phyloP scores from a whole-genome alignment of 1,140 invertebrate genomes.

The Dreissena polymorpha region DNA sequence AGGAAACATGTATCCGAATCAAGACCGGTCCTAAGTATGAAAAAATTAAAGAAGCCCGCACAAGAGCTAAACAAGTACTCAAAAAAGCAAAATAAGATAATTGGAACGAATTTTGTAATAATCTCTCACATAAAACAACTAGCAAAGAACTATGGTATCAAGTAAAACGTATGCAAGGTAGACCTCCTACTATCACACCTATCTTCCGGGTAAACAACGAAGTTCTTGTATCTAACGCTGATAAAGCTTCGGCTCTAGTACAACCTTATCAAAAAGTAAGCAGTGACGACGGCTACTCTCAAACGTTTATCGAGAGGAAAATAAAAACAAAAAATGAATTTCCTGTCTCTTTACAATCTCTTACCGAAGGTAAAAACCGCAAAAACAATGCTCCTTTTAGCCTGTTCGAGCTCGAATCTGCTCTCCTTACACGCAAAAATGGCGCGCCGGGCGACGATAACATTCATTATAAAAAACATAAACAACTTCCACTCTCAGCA shows the following conservation, averaged over 20 bases:
- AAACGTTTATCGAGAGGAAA: not conserved
- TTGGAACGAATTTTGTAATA: not conserved
- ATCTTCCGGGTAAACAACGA: not conserved
- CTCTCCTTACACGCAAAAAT: not conserved
- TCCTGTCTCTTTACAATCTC: not conserved
- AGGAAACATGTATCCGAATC: not conserved
- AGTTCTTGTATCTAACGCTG: not conserved
- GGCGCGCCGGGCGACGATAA: no score
- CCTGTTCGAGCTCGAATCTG: not conserved
- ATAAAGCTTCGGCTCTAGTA: conserved; percentile 4
- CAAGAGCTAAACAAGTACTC: not conserved
- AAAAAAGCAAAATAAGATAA: not conserved
- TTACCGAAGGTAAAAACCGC: not conserved
- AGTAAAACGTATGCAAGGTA: not conserved
- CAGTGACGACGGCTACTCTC: not conserved
- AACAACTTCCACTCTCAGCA: no score
- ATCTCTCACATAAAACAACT: not conserved
- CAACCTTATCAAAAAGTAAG: not conserved
- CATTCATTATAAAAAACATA: no score
- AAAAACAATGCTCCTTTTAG: not conserved
- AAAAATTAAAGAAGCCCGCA: not conserved
- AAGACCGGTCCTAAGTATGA: not conserved
- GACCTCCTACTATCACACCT: not conserved
- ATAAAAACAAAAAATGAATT: not conserved
- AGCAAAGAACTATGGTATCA: not conserved